Conservation (phyloP, 2,113 vertebrate genomes). For the Toxotes chatareus region DNA sequence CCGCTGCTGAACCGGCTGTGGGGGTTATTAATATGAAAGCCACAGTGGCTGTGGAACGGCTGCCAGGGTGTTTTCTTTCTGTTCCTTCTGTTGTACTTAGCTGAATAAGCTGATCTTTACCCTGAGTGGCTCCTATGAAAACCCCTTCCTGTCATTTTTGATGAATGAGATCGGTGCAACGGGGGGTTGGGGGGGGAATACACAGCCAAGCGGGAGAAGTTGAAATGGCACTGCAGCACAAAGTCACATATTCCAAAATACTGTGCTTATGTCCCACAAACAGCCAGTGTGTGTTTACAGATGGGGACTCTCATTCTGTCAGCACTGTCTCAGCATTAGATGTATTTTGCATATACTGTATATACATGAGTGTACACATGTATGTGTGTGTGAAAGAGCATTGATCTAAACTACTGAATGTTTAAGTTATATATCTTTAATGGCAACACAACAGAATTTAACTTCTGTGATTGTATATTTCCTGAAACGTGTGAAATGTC, state of each 20-base stretch:
- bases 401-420: no score
- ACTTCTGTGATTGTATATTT: no score
- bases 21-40: slow-evolving; percentile 46
- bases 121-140: slow-evolving; percentile 50
- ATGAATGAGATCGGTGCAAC: slow-evolving; percentile 63
- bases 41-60: background rate
- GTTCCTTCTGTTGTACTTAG: slow-evolving; percentile 36
- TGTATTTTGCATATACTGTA: no score
- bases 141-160: slow-evolving; percentile 63
- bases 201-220: slow-evolving; percentile 15
- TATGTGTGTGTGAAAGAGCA: no score
- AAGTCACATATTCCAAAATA: slow-evolving; percentile 3
- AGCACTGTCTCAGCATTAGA: no score
- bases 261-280: background rate
- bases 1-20: slow-evolving; percentile 14
- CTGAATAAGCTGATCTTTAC: slow-evolving; percentile 65
- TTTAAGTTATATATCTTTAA: no score
- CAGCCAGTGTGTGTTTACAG: no score
- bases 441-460: no score
- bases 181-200: slow-evolving; percentile 37
- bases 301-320: no score
- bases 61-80: background rate
- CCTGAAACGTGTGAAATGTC: no score
- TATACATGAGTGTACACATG: no score
- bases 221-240: slow-evolving; percentile 55